These are phyloP conservation scores for Malaclemys terrapin DNA, from an alignment of 2,113 vertebrate species.

Conservation along the genomic window DNA sequence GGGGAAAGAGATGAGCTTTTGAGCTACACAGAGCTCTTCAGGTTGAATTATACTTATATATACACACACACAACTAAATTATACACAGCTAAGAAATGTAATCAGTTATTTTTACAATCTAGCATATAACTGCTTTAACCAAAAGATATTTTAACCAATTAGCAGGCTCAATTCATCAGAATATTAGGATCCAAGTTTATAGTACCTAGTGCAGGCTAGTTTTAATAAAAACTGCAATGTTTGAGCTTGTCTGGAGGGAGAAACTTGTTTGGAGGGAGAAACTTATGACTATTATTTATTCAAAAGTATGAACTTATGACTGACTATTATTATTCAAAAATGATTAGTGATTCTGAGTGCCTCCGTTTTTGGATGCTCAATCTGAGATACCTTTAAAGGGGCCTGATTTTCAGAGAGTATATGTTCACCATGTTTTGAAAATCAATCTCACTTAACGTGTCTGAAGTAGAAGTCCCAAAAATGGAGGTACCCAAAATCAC, in stretches of 20 bases:
- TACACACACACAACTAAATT: background rate
- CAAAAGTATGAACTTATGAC: no score
- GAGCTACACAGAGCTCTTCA: background rate
- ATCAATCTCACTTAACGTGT: background rate
- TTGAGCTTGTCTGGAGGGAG: background rate
- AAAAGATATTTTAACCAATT: background rate
- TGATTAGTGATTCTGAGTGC: constrained; percentile 4
- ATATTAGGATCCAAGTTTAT: background rate
- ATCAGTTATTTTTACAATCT: background rate
- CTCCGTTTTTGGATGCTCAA: background rate
- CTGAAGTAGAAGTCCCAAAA: background rate
- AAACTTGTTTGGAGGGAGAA: background rate
- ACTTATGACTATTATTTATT: background rate
- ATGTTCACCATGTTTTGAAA: background rate
- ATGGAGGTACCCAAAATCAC: background rate
- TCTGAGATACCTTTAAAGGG: background rate
- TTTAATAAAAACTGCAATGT: background rate
- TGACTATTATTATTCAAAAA: background rate
- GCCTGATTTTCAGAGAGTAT: constrained; percentile 13
- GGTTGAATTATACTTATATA: background rate
- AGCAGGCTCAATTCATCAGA: background rate
- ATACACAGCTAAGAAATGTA: background rate
- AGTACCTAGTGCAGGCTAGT: background rate
- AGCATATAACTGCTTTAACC: background rate
- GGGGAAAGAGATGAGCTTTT: background rate